Base-by-base conservation (phyloP, 2,113 vertebrate species). In the Chionis minor region DNA sequence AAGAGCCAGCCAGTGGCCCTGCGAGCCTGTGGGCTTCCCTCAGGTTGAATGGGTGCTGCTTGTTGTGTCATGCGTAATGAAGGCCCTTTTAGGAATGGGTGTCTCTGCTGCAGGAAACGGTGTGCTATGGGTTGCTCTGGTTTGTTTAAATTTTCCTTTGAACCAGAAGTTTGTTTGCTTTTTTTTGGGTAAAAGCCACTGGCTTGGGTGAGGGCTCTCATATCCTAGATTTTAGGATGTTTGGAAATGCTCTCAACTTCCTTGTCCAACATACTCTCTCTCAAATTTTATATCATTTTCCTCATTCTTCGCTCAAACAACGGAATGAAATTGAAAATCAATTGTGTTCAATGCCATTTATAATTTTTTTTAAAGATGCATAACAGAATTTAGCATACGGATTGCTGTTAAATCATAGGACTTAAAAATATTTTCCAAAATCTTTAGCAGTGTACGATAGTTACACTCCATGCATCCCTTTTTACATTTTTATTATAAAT, bases 1-100 rank as follows among this genome's bases (percentile, higher is more conserved):
- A 99, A 99, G 99, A 99, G 98, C 99, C 99, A 99, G 98, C 99
- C 99, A 97, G 99, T 99, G 96, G 98, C 99, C 98, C 99, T 99
- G 96, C 98, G 98, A 98, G 98, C 99, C 98, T 99, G 99, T 98
- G 99, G 99, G 97, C 99, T 99, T 97, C 99, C 99, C 98, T 99
- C 99, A 99, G 99, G 99, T 99, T 98, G 97, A 98, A 98, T 98
- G 98, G 98, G 97, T 98, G 98, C 98, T 98, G 98, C 98, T 99
- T 98, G 97, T 98, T 98, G 97, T 98, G 94, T 97, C 96, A 95
- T 98, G 96, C 86, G 2, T 97, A 97, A 94, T 91, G 85, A 97
- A 97, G 98, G 97, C 96, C 93, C 97, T 97, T 98, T 97, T 97
- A 94, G 81, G 96, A 97, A 96, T 66, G 97, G 97, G 98, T 98